Percentiles rank a stretch among this genome's conserved stretches.
Conservation (phyloP, 1,140 invertebrate species). For the Anoplolepis gracilipes region DNA sequence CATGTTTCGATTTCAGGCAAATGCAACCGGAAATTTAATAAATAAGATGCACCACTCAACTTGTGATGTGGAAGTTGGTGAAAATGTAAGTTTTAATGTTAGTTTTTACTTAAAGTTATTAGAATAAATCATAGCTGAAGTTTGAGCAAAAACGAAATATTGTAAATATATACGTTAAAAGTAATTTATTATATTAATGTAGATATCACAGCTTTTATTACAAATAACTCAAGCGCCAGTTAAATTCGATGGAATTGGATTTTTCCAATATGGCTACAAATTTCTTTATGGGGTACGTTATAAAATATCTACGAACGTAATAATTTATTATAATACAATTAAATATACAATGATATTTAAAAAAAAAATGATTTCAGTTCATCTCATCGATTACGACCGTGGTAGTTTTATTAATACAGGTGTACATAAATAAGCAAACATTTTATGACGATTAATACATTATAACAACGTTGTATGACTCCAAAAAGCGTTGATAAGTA, state of each 20-base stretch:
- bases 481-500: no score
- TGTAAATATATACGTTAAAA: neutral
- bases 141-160: neutral
- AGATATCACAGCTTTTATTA: constrained; percentile 6
- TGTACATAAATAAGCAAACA: neutral
- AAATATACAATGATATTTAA: neutral
- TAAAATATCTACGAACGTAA: no score
- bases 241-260: constrained; percentile 7
- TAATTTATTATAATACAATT: neutral
- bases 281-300: neutral
- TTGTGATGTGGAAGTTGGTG: neutral
- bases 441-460: neutral
- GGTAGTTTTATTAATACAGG: constrained; percentile 19
- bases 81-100: constrained; percentile 22
- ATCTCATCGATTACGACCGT: neutral
- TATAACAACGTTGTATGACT: neutral
- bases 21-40: neutral
- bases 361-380: neutral
- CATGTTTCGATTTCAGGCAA: neutral
- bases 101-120: neutral
- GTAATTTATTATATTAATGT: neutral
- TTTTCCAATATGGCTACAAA: constrained; percentile 27
- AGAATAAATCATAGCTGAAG: constrained; percentile 3
- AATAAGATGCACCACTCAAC: neutral
- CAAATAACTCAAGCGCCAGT: neutral